Evolutionary conservation across 2,888 invertebrate genomes (phyloP).

Genomic region (Pomacea canaliculata): DNA sequence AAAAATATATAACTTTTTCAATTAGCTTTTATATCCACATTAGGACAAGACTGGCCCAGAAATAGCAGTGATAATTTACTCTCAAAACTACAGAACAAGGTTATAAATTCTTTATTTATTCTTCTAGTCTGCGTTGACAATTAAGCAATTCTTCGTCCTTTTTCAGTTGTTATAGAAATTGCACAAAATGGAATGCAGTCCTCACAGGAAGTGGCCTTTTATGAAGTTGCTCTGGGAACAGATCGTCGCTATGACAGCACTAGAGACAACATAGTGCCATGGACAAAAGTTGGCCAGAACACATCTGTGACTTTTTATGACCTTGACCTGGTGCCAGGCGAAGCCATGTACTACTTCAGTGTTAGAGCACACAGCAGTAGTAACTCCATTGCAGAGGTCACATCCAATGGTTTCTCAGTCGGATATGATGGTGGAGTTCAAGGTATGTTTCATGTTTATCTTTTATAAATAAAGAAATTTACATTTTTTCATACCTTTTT

Average conservation of each 20-base stretch:
- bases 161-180: no score
- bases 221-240: constrained; percentile 56
- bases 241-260: constrained; percentile 48
- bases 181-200: not conserved
- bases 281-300: constrained; percentile 51
- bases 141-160: no score
- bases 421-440: constrained; percentile 35
- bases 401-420: constrained; percentile 52
- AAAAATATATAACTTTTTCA: no score
- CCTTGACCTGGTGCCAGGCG: constrained; percentile 44
- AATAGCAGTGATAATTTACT: no score
- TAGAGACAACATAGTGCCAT: constrained; percentile 48
- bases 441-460: not conserved
- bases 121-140: no score
- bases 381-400: constrained; percentile 47
- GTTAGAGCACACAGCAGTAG: constrained; percentile 53
- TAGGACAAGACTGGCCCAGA: no score
- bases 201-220: constrained; percentile 27
- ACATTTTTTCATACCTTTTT: not conserved
- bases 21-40: no score
- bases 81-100: no score
- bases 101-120: no score
- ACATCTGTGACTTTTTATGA: constrained; percentile 44
- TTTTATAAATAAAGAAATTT: not conserved
- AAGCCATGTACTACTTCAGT: constrained; percentile 51